Evolutionary conservation across 2,113 vertebrate genomes (phyloP).

Genomic region (Caloenas nicobarica): DNA sequence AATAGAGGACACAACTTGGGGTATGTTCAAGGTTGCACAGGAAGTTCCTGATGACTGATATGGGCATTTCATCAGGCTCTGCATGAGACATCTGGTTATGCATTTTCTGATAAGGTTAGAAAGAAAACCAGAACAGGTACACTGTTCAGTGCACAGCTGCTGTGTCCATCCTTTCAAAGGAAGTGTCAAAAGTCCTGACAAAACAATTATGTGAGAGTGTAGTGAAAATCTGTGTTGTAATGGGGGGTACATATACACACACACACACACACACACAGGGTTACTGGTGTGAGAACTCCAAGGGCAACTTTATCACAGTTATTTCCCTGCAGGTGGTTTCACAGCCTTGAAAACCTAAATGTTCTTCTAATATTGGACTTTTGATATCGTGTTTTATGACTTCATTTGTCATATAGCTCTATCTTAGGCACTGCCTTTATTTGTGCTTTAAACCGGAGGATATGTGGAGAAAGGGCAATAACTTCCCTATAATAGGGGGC

Average conservation of each 20-base stretch:
- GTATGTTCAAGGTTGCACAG: background rate
- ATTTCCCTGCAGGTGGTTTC: slow-evolving; percentile 22
- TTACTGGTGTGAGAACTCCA: background rate
- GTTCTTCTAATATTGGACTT: background rate
- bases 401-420: slow-evolving; percentile 58
- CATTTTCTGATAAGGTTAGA: background rate
- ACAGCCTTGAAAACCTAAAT: background rate
- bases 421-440: slow-evolving; percentile 27
- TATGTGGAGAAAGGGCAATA: background rate
- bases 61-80: background rate
- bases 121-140: background rate
- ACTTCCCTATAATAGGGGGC: background rate
- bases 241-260: background rate
- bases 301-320: background rate
- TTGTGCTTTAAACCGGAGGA: slow-evolving; percentile 42
- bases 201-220: background rate
- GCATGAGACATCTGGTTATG: fast-evolving
- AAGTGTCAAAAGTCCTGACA: background rate
- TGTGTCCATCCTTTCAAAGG: background rate
- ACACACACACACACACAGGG: background rate
- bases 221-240: background rate
- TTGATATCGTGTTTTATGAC: slow-evolving; percentile 21
- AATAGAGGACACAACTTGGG: background rate
- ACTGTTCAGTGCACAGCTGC: background rate
- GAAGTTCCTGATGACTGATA: background rate